Base-by-base conservation (phyloP, 1,140 invertebrate species). In the Hyles euphorbiae region DNA sequence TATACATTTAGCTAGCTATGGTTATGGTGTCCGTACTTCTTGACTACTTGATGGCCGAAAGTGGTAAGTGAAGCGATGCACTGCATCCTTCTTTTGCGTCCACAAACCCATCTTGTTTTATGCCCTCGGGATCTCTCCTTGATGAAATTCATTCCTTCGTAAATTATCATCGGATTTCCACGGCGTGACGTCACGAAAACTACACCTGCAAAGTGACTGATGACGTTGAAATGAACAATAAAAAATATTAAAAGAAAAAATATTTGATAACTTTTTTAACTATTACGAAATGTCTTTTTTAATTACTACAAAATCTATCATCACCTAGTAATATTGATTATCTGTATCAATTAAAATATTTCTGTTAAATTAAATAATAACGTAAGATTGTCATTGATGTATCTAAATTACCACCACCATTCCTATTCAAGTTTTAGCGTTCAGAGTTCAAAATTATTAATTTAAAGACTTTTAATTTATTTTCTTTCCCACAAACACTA, bases 81-180 rank as follows among this genome's bases (percentile, higher is more conserved):
- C 34, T 81, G 75, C 52, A 65, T 57, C 9, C 72, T 49, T 47
- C 78, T 57, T 53, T 81, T 80, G 47, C 67, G 71, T 1, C 73
- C 69, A 60, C 81, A 83, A 5, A 81, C 81, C 81, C 78, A 83
- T 49, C 75, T 60, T 3, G 68, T 74, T 5, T 60, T 56, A 3
- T 56, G 48, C 3, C 74, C 74, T 32, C 68, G 58, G 8, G 63
- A 60, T 50, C 70, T 69, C 47, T 81, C 76, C 8, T 60, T 62
- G 43, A 77, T 78, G 60, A 79, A 83, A 57, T 77, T 77, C 33
- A 65, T 66, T 34, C 76, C 78, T 11, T 77, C 65, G 60, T 76
- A 68, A 5, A 77, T 54, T 5, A 83, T 72, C 77, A 83, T 83
- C 8, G 78, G 80, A 44, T 79, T 83, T 6, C 76, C 74, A 3